Base-by-base conservation (phyloP, 2,113 vertebrate species). In the Symphodus melops region DNA sequence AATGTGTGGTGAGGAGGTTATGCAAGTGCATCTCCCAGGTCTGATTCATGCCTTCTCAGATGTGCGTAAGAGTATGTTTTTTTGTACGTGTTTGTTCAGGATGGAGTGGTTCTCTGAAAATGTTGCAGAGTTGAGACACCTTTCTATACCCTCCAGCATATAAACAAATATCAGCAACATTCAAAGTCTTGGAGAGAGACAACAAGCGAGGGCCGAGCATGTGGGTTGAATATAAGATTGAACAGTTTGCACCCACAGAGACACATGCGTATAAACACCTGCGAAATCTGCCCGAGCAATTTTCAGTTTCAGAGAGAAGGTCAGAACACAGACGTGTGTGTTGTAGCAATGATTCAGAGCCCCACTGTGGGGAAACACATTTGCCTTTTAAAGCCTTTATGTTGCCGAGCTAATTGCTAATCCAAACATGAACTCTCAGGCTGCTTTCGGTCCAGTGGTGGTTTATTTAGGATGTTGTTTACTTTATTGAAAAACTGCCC, bases 31-130 rank as follows among this genome's bases (percentile, higher is more conserved):
- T 85, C 57, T 84, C 62, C 86, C 83, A 60, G 61, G 8, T 78
- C 86, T 91, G 87, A 89, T 88, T 90, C 89, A 89, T 88, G 72
- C 48, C 5, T 85, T 79, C 75, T 90, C 84, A 81, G 83, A 90
- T 87, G 68, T 83, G 41, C 56, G 69, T 68, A 60, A 68, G 72
- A 65, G 60, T 72, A 71, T 84, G 46, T 6, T 48, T 17, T 78
- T 83, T 51, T 51, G 8, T 51, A 79, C 74, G 81, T 72, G 79
- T 75, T 72, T 67, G 68, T 68, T 86, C 44, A n/a, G 77, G 53
- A 79, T 72, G 66, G 79, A 79, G 60, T 54, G 81, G 70, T 63
- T 21, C 75, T 79, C 55, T 59, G 25, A 64, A 75, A 80, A 67
- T 9, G 33, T 55, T 72, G 56, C 63, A 82, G 72, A 48, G 46